Conservation (phyloP, 2,797 vertebrate genomes). For the Onychomys leucogaster region DNA sequence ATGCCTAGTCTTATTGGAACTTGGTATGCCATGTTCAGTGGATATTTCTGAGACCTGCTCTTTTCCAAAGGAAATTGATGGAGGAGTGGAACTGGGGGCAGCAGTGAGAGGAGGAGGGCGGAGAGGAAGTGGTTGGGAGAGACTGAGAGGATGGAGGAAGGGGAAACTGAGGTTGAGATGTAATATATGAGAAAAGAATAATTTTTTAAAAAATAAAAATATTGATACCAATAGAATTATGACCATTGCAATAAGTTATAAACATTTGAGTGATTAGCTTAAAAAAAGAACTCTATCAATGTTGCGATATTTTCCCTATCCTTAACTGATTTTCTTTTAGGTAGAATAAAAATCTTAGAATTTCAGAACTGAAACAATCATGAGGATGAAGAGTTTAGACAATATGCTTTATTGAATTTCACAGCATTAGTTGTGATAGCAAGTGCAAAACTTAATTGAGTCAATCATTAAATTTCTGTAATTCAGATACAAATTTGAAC, state of each 20-base stretch:
- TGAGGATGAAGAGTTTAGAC: neutral
- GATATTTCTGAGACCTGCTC: neutral
- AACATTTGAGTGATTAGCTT: neutral
- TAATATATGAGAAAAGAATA: neutral
- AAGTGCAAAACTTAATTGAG: neutral
- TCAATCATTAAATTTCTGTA: conserved; percentile 45
- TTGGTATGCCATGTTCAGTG: neutral
- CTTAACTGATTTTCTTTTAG: conserved; percentile 1
- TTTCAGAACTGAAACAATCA: neutral
- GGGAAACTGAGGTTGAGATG: neutral
- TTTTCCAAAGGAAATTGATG: neutral
- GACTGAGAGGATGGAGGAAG: neutral
- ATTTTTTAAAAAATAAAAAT: neutral
- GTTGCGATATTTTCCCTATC: neutral
- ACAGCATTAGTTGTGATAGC: neutral
- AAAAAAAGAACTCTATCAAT: neutral
- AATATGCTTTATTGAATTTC: neutral
- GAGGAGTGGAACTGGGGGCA: neutral
- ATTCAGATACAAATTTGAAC: neutral
- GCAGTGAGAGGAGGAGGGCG: fast-evolving
- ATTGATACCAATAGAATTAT: neutral
- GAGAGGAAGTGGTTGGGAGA: neutral
- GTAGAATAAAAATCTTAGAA: neutral
- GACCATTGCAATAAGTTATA: neutral
- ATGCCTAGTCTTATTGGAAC: neutral